A percentile compares a stretch with the other conserved stretches of the same genome.
phyloP scores from a whole-genome alignment of 2,888 invertebrate genomes.

The Andrena haemorrhoa region DNA sequence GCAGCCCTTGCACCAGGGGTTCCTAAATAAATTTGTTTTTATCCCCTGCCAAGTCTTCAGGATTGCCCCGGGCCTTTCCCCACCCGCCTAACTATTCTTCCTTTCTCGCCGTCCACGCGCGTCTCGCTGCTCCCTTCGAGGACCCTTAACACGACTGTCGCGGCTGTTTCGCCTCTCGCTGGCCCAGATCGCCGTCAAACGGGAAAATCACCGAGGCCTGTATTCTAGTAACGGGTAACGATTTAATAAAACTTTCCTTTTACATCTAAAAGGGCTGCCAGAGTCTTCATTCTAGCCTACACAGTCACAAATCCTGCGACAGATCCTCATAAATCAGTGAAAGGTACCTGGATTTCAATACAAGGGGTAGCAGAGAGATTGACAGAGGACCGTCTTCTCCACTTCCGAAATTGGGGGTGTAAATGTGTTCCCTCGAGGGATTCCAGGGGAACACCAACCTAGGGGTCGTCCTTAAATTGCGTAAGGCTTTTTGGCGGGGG shows the following conservation, averaged over 20 bases:
- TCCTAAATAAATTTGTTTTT: conserved; percentile 69
- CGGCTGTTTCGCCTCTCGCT: background rate
- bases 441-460: background rate
- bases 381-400: background rate
- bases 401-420: background rate
- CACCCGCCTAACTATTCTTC: conserved; percentile 3
- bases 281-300: too few species aligned
- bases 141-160: background rate
- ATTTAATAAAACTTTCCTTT: too few species aligned
- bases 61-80: conserved; percentile 15
- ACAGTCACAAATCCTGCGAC: background rate
- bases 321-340: background rate
- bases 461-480: background rate
- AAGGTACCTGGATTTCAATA: background rate
- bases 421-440: conserved; percentile 1
- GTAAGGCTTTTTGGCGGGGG: too few species aligned
- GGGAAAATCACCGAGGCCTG: background rate
- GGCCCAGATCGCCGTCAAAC: background rate
- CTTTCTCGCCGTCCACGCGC: background rate
- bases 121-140: background rate
- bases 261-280: too few species aligned
- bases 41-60: conserved; percentile 19
- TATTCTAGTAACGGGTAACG: background rate
- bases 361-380: conserved; percentile 5
- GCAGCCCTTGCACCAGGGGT: conserved; percentile 11